These are phyloP conservation scores for Drosophila dives DNA, from an alignment of 2,888 invertebrate genomes.

Conservation along the genomic window DNA sequence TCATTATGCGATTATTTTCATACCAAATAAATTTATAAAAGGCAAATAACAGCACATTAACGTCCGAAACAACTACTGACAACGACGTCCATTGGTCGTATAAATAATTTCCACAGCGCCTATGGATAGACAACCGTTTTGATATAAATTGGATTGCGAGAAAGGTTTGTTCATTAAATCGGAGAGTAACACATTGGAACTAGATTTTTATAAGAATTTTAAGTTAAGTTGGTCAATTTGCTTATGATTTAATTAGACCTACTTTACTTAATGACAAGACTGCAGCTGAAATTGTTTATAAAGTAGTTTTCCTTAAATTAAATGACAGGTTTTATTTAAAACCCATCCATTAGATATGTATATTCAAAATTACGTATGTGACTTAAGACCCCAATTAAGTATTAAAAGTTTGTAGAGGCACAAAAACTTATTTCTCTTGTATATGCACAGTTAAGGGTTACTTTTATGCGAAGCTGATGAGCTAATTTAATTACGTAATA, in stretches of 20 bases:
- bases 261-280: neutral
- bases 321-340: neutral
- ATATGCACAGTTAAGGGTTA: slow-evolving; percentile 9
- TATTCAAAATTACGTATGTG: neutral
- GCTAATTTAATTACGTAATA: slow-evolving; percentile 16
- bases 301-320: neutral
- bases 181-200: neutral
- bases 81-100: slow-evolving; percentile 21
- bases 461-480: slow-evolving; percentile 1
- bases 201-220: neutral
- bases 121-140: slow-evolving; percentile 12
- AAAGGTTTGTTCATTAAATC: neutral
- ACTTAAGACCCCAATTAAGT: neutral
- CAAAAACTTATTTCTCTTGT: neutral
- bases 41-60: slow-evolving; percentile 26
- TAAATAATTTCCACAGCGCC: slow-evolving; percentile 25
- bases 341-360: neutral
- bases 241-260: neutral
- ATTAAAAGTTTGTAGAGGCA: slow-evolving; percentile 14
- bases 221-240: neutral
- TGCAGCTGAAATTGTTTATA: neutral
- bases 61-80: neutral
- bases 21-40: slow-evolving; percentile 22
- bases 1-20: neutral
- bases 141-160: neutral